phyloP scores from a whole-genome alignment of 2,113 vertebrate genomes.

The Quiscalus mexicanus region DNA sequence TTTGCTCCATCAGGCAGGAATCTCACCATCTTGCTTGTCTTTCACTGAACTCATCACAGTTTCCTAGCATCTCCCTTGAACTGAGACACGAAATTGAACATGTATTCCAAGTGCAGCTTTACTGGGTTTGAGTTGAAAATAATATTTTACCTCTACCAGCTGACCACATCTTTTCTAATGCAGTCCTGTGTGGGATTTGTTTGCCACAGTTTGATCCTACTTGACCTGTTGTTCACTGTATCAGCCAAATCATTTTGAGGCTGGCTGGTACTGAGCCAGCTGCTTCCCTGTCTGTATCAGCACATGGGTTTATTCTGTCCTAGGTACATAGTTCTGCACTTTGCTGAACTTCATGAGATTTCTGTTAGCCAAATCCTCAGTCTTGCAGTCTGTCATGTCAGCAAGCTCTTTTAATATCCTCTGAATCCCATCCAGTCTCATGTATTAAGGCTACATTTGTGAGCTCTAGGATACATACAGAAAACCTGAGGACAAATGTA shows the following conservation, averaged over 20 bases:
- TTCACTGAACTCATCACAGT: neutral
- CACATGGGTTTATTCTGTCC: neutral
- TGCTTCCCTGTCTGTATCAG: neutral
- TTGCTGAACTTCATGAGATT: neutral
- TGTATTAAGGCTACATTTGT: neutral
- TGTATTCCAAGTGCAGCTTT: neutral
- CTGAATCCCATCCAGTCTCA: neutral
- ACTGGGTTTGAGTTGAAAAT: neutral
- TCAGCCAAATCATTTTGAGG: neutral
- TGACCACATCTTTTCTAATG: neutral
- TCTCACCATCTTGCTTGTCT: neutral
- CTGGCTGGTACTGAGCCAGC: neutral
- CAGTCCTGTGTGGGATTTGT: neutral
- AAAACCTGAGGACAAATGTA: neutral
- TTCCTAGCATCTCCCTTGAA: neutral
- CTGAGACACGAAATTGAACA: neutral
- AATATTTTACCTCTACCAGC: neutral
- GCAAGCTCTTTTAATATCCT: neutral
- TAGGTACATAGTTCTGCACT: neutral
- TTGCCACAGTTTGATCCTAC: neutral
- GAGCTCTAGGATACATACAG: neutral
- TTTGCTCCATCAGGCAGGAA: neutral
- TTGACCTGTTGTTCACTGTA: neutral
- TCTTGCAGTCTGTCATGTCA: neutral
- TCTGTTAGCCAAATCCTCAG: neutral